Evolutionary conservation across 2,113 vertebrate genomes (phyloP).

Genomic region (Crotalus horridus): DNA sequence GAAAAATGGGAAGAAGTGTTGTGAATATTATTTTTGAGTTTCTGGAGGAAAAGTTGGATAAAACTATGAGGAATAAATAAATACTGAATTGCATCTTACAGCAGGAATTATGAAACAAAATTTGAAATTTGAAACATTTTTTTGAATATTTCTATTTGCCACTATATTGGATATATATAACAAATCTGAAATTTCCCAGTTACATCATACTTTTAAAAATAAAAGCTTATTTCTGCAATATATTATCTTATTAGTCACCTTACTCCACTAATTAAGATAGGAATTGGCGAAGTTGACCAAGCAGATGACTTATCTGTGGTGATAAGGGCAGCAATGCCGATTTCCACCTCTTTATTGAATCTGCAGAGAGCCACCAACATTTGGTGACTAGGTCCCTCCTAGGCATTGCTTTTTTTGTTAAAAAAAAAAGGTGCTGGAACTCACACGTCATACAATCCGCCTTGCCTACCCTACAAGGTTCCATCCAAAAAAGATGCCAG

Average conservation of each 20-base stretch:
- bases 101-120: background rate
- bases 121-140: background rate
- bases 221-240: background rate
- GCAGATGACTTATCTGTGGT: background rate
- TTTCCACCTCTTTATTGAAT: too few species aligned
- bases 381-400: too few species aligned
- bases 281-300: background rate
- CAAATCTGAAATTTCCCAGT: background rate
- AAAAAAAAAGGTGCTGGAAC: too few species aligned
- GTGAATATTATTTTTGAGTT: background rate
- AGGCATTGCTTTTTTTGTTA: too few species aligned
- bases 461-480: too few species aligned
- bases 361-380: too few species aligned
- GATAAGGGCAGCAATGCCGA: background rate
- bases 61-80: background rate
- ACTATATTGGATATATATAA: background rate
- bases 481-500: too few species aligned
- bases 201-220: background rate
- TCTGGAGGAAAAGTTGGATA: background rate
- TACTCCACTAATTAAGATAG: background rate
- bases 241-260: background rate
- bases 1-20: background rate
- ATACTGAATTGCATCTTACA: background rate
- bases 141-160: background rate
- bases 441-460: too few species aligned